Evolutionary conservation across 2,797 vertebrate species (phyloP).

Genomic region (Rhodeus uyekii): DNA sequence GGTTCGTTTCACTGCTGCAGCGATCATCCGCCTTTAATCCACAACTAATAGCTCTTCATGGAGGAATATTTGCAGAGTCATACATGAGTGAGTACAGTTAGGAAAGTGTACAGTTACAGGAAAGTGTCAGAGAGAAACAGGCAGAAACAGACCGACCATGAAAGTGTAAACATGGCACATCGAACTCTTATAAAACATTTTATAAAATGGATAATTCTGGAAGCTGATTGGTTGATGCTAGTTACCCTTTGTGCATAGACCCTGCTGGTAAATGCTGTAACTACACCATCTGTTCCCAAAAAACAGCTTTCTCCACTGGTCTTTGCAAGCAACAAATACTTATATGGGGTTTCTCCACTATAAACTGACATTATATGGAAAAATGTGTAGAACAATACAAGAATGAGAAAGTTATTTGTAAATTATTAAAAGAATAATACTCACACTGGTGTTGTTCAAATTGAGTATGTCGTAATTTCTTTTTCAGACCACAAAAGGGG

Average conservation of each 20-base stretch:
- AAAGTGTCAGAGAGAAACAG: neutral
- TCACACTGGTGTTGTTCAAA: neutral
- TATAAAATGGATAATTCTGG: neutral
- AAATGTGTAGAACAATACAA: neutral
- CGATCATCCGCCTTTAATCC: conserved; percentile 37
- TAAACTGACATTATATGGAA: neutral
- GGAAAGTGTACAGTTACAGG: too few species aligned
- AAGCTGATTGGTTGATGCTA: conserved; percentile 8
- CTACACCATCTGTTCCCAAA: neutral
- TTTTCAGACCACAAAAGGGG: neutral
- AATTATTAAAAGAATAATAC: neutral
- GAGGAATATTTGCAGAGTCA: conserved; percentile 43
- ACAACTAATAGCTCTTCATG: conserved; percentile 37
- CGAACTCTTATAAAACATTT: neutral
- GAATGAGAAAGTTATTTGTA: neutral
- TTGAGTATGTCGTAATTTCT: neutral
- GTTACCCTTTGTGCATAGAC: neutral
- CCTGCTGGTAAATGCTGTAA: neutral
- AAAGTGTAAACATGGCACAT: conserved; percentile 3
- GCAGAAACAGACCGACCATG: neutral
- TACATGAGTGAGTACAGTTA: conserved; percentile 54
- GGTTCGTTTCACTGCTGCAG: conserved; percentile 11
- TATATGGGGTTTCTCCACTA: neutral
- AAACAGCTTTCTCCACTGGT: neutral
- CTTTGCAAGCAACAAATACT: neutral